phyloP scores from a whole-genome alignment of 2,888 invertebrate species.

The Sympetrum striolatum region DNA sequence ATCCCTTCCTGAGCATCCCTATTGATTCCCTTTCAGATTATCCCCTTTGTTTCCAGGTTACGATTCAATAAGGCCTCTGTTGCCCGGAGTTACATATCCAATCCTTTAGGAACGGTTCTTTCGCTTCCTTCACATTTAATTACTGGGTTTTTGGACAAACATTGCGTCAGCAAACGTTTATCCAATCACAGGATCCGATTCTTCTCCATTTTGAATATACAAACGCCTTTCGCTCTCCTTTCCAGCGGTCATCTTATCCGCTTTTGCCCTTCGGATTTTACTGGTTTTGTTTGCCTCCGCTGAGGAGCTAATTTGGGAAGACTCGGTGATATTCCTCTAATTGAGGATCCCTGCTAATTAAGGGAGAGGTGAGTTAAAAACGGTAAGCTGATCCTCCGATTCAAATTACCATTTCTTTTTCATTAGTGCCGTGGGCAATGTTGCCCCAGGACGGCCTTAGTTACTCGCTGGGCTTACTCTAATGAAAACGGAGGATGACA shows the following conservation, averaged over 20 bases:
- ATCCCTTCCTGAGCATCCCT: neutral
- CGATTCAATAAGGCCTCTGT: neutral
- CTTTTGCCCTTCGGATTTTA: neutral
- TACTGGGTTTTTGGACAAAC: conserved; percentile 37
- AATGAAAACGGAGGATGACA: no score
- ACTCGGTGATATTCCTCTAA: neutral
- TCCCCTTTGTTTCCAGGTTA: conserved; percentile 11
- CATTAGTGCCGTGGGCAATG: no score
- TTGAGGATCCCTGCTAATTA: neutral
- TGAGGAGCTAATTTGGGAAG: neutral
- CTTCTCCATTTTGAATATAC: conserved; percentile 29
- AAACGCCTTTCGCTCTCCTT: neutral
- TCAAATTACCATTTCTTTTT: no score
- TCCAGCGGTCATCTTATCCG: neutral
- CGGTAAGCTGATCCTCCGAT: no score
- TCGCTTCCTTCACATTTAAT: neutral
- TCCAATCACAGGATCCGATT: conserved; percentile 24
- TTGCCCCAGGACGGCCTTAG: neutral
- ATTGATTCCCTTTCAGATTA: conserved; percentile 13
- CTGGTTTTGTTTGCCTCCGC: neutral
- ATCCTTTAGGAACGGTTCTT: neutral
- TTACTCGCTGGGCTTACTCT: no score
- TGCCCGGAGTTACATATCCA: neutral
- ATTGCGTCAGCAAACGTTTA: conserved; percentile 38
- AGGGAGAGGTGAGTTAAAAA: no score